Base-by-base conservation (phyloP, 2,113 vertebrate species). In the Corythaixoides concolor region DNA sequence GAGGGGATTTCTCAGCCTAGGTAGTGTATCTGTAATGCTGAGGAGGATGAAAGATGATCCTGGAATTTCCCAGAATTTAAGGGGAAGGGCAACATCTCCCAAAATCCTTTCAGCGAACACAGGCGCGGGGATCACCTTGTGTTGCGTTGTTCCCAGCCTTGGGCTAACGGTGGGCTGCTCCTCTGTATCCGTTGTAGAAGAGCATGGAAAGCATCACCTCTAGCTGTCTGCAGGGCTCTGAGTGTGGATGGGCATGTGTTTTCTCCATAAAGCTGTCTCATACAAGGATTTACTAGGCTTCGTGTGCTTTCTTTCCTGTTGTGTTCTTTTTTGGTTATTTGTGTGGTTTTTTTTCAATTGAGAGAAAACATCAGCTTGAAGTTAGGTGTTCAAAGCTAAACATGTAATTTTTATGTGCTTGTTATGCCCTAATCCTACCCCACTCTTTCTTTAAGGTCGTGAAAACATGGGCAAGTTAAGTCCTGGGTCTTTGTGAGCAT, bases 61-160 rank as follows among this genome's bases (percentile, higher is more conserved):
- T 60, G 63, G 41, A 58, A 62, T 74, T 88, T 63, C 33, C 8
- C 17, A 77, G 68, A 69, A 27, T 7, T 59, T 20, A 50, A 50
- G 41, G 67, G 27, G 11, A 15, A 78, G 43, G 24, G 6, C 47
- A 74, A 17, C 1, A 2, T 72, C n/a, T 75, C 66, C 64, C 55
- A 43, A 23, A 90, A 62, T 82, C 64, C 45, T 91, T 87, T 39
- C 27, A n/a, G 49, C 4, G 7, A 37, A 15, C 3, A 1, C 3
- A 2, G 1, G 4, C 17, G 73, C 8, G 9, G 55, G 30, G 28
- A n/a, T 78, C 45, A 12, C 8, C 50, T 74, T 1, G 0, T 12
- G 23, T 33, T 20, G 2, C 5, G 3, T 18, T 41, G 66, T 9
- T 84, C 53, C 39, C 33, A 2, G 32, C 43, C 24, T 17, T 35